Conservation (phyloP, 1,140 invertebrate species). For the Archivesica marissinica region DNA sequence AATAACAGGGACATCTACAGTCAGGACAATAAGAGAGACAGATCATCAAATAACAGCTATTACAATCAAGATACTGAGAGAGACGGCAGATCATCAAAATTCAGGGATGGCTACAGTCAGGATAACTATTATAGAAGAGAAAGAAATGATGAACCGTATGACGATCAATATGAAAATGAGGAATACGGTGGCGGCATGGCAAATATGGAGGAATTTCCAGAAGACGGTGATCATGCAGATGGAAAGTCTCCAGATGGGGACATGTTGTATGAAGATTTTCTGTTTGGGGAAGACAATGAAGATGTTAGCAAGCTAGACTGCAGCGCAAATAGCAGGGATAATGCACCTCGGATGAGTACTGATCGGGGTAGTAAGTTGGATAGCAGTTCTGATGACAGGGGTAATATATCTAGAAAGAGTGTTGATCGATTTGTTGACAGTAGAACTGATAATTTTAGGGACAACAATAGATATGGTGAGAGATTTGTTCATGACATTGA, state of each 20-base stretch:
- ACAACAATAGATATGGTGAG: no score
- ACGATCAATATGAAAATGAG: neutral
- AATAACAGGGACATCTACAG: no score
- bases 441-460: no score
- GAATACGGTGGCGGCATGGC: constrained; percentile 1
- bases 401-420: no score
- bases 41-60: no score
- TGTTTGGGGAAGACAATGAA: constrained; percentile 3
- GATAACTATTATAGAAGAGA: neutral
- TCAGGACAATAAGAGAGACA: no score
- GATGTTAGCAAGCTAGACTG: neutral
- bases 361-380: neutral
- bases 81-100: no score
- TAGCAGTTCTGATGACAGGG: neutral
- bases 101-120: neutral
- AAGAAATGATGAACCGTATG: neutral
- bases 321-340: neutral
- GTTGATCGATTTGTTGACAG: no score
- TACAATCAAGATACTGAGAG: no score
- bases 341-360: no score
- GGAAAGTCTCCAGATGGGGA: neutral
- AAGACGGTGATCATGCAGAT: neutral
- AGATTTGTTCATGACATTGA: no score
- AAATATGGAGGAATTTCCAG: neutral
- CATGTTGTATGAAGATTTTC: neutral